A percentile compares a stretch with the other conserved stretches of the same genome.
These are phyloP conservation scores for Pungitius pungitius DNA, from an alignment of 2,113 vertebrate genomes.

Conservation along the genomic window DNA sequence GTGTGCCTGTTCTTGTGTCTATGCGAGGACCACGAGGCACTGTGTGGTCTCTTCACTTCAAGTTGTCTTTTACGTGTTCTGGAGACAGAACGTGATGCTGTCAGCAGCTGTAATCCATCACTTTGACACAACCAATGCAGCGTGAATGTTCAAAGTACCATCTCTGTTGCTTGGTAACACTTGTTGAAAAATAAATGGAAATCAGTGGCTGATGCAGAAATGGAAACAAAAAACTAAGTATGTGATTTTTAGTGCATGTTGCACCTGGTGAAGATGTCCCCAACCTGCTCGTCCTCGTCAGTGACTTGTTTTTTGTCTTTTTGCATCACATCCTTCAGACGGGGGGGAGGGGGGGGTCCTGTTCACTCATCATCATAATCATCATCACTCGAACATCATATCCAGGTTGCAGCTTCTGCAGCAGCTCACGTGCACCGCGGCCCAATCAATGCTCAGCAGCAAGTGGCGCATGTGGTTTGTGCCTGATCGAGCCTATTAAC, in stretches of 20 bases:
- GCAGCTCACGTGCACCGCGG: slow-evolving; percentile 1
- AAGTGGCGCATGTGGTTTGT: slow-evolving; percentile 37
- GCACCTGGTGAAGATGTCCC: no score
- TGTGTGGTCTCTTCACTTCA: background rate
- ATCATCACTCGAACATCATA: background rate
- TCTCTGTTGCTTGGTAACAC: background rate
- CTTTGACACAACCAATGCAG: background rate
- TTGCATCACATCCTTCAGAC: no score
- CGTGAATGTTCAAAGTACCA: background rate
- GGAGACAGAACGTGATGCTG: background rate
- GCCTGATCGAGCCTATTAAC: slow-evolving; percentile 30
- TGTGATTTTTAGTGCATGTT: background rate
- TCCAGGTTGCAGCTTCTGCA: slow-evolving; percentile 13
- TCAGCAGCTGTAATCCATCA: slow-evolving; percentile 11
- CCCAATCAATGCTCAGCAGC: slow-evolving; percentile 20
- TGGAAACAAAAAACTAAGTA: no score
- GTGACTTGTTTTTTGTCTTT: background rate
- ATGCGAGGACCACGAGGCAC: background rate
- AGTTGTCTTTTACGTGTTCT: background rate
- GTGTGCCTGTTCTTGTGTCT: background rate
- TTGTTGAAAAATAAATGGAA: background rate
- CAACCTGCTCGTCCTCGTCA: no score
- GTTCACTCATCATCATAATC: no score
- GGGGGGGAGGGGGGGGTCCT: no score
- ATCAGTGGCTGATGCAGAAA: background rate